These are phyloP conservation scores for Tadarida brasiliensis DNA, from an alignment of 2,797 vertebrate genomes.

Conservation along the genomic window DNA sequence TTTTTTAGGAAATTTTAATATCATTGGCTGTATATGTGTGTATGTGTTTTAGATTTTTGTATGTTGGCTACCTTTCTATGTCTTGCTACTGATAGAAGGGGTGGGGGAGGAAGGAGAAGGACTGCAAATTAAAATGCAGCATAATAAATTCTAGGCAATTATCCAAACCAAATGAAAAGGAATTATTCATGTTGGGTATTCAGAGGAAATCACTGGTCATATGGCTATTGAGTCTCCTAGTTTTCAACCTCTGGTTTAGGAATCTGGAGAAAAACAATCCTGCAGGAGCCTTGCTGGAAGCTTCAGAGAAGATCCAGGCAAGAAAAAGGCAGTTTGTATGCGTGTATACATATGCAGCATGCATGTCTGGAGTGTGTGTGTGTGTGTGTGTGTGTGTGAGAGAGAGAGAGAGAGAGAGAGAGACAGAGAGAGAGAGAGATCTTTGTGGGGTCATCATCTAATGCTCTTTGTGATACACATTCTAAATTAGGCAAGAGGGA, in stretches of 20 bases:
- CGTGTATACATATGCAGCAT: conserved; percentile 63
- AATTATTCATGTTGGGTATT: conserved; percentile 58
- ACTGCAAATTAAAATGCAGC: conserved; percentile 66
- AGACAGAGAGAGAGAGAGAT: not conserved
- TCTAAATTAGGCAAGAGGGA: conserved; percentile 90
- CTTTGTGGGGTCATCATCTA: conserved; percentile 89
- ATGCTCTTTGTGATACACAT: conserved; percentile 90
- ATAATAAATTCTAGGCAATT: conserved; percentile 75
- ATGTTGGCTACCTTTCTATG: not conserved
- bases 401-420: not conserved
- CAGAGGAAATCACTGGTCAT: conserved; percentile 59
- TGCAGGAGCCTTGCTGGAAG: conserved; percentile 71
- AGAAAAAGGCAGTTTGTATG: conserved; percentile 78
- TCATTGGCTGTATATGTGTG: not conserved
- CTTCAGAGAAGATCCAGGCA: conserved; percentile 70
- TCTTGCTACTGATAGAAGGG: conserved; percentile 1
- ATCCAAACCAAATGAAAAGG: conserved; percentile 79
- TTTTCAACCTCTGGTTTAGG: conserved; percentile 14
- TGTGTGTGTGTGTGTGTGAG: not conserved
- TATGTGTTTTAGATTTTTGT: not conserved
- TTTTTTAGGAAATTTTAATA: conserved; percentile 64
- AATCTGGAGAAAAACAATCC: conserved; percentile 53
- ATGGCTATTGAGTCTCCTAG: conserved; percentile 12
- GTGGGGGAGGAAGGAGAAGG: not conserved
- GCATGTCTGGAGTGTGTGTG: not conserved